A percentile compares a stretch with the other conserved stretches of the same genome.
These are phyloP conservation scores for Scyliorhinus canicula DNA, from an alignment of 2,797 vertebrate genomes.

Conservation along the genomic window DNA sequence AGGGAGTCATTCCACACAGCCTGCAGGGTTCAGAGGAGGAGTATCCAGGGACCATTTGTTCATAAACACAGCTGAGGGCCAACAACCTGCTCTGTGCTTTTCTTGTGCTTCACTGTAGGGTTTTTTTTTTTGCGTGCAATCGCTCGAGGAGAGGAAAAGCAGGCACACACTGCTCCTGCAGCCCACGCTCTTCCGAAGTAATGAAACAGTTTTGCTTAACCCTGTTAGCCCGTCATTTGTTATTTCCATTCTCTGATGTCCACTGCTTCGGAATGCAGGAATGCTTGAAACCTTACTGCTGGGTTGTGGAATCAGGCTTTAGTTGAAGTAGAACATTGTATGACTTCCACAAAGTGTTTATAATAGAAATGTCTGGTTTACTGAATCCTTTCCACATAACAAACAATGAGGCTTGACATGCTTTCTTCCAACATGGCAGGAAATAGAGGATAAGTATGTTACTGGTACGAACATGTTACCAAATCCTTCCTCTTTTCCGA, in stretches of 20 bases:
- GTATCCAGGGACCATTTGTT: conserved; percentile 56
- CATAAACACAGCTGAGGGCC: conserved; percentile 60
- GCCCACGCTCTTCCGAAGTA: conserved; percentile 64
- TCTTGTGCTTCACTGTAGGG: conserved; percentile 42
- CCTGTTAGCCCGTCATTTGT: conserved; percentile 65
- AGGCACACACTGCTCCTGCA: conserved; percentile 51
- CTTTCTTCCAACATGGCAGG: conserved; percentile 67
- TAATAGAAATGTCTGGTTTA: conserved; percentile 69
- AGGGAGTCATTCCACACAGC: conserved; percentile 49
- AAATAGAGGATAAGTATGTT: conserved; percentile 71
- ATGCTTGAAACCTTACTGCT: conserved; percentile 57
- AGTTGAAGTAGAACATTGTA: conserved; percentile 77
- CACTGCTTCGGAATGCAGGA: conserved; percentile 63
- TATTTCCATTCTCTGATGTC: conserved; percentile 62
- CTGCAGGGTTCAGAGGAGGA: conserved; percentile 53
- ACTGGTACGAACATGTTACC: conserved; percentile 66
- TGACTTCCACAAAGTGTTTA: conserved; percentile 73
- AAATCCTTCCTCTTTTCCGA: conserved; percentile 75
- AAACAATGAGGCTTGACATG: conserved; percentile 68
- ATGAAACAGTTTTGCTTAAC: conserved; percentile 73
- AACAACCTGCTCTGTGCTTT: conserved; percentile 56
- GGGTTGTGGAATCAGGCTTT: conserved; percentile 72
- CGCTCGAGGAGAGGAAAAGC: conserved; percentile 49
- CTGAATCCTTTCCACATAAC: conserved; percentile 64
- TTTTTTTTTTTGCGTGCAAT: conserved; percentile 49